Evolutionary conservation across 2,888 invertebrate species (phyloP).

Genomic region (Stenchaetothrips biformis): DNA sequence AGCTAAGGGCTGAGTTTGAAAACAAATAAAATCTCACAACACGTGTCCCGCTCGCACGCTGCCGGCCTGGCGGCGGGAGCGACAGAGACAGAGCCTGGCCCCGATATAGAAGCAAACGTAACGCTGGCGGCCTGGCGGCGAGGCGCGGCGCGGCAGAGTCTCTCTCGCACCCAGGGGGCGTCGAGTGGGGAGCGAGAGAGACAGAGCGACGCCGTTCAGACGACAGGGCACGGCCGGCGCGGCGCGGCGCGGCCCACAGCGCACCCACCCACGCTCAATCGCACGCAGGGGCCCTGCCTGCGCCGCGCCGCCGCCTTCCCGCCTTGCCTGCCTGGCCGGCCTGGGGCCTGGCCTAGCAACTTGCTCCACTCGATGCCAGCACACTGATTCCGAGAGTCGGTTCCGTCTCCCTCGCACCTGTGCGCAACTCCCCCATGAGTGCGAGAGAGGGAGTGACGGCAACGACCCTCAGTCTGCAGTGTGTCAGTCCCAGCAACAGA

Average conservation of each 20-base stretch:
- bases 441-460: no score
- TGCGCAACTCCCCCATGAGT: no score
- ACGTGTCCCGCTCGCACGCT: background rate
- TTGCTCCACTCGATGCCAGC: no score
- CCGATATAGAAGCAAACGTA: constrained; percentile 22
- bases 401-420: no score
- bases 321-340: no score
- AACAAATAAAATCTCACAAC: background rate
- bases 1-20: background rate
- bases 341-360: no score
- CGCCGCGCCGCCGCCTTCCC: no score
- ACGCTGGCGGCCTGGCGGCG: background rate
- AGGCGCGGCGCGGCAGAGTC: background rate
- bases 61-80: background rate
- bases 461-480: no score
- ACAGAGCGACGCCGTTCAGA: background rate
- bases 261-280: constrained; percentile 12
- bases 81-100: background rate
- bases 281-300: constrained; percentile 33
- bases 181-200: background rate
- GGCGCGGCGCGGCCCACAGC: background rate
- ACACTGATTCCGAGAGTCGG: no score
- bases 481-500: no score
- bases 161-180: background rate
- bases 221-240: background rate